Percentiles rank a stretch among this genome's conserved stretches.
phyloP scores from a whole-genome alignment of 2,888 invertebrate species.

The Acanthococcus lagerstroemiae region DNA sequence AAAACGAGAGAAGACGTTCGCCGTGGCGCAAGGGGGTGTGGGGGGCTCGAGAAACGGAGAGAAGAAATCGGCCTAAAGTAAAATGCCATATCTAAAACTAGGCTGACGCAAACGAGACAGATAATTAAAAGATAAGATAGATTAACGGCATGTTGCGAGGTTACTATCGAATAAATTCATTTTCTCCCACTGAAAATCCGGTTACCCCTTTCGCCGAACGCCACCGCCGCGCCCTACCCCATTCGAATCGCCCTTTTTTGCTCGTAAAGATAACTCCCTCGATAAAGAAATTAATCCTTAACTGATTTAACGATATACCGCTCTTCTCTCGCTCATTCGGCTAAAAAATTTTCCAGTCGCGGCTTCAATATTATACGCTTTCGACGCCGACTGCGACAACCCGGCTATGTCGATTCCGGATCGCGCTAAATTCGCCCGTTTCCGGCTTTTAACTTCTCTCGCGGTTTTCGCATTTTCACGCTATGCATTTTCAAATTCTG shows the following conservation, averaged over 20 bases:
- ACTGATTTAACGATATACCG: background rate
- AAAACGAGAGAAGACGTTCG: background rate
- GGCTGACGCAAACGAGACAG: slow-evolving; percentile 8
- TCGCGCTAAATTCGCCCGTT: too few relatives aligned
- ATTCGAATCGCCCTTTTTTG: background rate
- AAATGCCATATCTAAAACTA: background rate
- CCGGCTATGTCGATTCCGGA: too few relatives aligned
- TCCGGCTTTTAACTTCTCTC: too few relatives aligned
- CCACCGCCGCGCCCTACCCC: background rate
- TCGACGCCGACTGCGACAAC: too few relatives aligned
- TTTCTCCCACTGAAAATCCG: background rate
- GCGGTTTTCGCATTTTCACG: too few relatives aligned
- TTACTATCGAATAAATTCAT: slow-evolving; percentile 8
- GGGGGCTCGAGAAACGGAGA: background rate
- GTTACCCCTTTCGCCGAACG: background rate
- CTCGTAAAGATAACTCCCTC: background rate
- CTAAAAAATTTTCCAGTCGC: too few relatives aligned
- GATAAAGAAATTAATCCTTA: background rate
- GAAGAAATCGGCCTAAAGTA: background rate
- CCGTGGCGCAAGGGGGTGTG: background rate
- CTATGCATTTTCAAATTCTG: too few relatives aligned
- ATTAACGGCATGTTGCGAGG: slow-evolving; percentile 8
- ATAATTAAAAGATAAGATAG: slow-evolving; percentile 12
- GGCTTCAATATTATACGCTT: too few relatives aligned
- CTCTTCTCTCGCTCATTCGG: too few relatives aligned